Evolutionary conservation across 2,797 vertebrate species (phyloP), one percentile per base, ranked within the genome.

Genomic region (Tachyglossus aculeatus): DNA sequence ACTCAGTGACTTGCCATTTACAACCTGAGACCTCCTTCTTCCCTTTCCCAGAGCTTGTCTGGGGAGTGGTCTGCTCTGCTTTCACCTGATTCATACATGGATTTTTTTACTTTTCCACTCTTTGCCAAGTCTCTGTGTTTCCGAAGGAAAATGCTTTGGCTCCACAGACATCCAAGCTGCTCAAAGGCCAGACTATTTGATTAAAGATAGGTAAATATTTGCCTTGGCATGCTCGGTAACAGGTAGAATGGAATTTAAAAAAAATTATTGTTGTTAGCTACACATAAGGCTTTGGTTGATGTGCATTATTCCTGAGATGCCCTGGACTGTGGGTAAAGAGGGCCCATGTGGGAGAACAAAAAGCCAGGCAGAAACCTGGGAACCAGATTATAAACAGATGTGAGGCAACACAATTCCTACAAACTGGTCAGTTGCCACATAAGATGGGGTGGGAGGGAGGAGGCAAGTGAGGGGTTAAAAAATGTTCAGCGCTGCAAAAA

Each of bases 121-220:
- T n/a, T 67, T 40, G 39, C 54, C 41, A 56, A 71, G 56, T 63
- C 0, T 15, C 14, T 25, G 32, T 15, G 2, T 32, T 76, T 36
- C 19, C 38, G 53, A 54, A 62, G 31, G 37, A 54, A 48, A 66
- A 25, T 22, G 36, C 24, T 41, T 2, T 13, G 37, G 34, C 39
- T 67, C 38, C 74, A 39, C 57, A 36, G 22, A 40, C 59, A 27
- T 37, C 40, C 44, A 7, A 15, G 27, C 29, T 24, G 9, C 8
- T 24, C 57, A 55, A 8, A 18, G 67, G 50, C 60, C 60, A 64
- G 48, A 29, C 48, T 71, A 19, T 41, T 31, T 57, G 43, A 58
- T 58, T 32, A 78, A 58, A 69, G 76, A 81, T 6, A 48, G 4
- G 1, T 41, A 72, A 80, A 55, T 67, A 77, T 66, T 84, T 76